phyloP scores from a whole-genome alignment of 2,888 invertebrate genomes.

The Pristionchus maxplancki region DNA sequence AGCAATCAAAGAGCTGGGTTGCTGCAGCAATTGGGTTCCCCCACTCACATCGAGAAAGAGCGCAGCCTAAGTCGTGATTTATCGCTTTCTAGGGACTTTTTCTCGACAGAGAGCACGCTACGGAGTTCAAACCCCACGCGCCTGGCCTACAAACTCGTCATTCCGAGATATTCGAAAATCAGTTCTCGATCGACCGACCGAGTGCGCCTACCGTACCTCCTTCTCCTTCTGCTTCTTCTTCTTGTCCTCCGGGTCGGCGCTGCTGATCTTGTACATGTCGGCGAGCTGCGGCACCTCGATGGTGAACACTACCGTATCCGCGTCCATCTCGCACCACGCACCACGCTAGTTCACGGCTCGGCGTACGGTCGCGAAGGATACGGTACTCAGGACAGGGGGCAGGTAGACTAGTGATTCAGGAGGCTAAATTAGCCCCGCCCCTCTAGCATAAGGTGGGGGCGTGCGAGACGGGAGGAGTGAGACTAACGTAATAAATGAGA shows the following conservation, averaged over 20 bases:
- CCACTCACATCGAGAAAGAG: not conserved
- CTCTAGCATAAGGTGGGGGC: not conserved
- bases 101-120: not conserved
- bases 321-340: not conserved
- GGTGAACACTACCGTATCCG: constrained; percentile 28
- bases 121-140: constrained; percentile 3
- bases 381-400: not conserved
- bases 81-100: not conserved
- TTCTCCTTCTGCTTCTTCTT: constrained; percentile 19
- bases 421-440: not conserved
- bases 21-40: too few species aligned
- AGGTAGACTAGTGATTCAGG: not conserved
- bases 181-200: not conserved
- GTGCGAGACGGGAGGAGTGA: not conserved
- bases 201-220: constrained; percentile 11
- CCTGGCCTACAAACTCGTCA: not conserved
- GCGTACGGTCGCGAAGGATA: not conserved
- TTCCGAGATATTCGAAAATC: not conserved
- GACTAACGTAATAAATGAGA: not conserved
- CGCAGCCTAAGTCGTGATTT: not conserved
- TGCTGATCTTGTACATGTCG: constrained; percentile 26
- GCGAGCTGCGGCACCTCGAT: constrained; percentile 33
- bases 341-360: not conserved
- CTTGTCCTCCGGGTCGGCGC: constrained; percentile 15
- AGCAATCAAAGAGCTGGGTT: too few species aligned